Evolutionary conservation across 2,888 invertebrate genomes (phyloP).

Genomic region (Catocala nupta): DNA sequence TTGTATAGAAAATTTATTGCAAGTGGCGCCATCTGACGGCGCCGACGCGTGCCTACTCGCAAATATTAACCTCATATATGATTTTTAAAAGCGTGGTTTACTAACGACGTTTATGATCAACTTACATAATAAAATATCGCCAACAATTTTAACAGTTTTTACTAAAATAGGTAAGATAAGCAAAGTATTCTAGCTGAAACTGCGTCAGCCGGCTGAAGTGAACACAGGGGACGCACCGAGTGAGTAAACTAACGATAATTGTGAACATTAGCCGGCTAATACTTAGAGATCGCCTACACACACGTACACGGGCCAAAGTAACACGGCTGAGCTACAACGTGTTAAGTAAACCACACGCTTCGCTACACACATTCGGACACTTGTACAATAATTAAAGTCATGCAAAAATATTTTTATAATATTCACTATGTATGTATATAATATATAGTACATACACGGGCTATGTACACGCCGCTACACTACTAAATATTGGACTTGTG

Average conservation of each 20-base stretch:
- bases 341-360: constrained; percentile 53
- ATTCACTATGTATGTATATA: constrained; percentile 60
- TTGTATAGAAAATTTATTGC: constrained; percentile 71
- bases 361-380: constrained; percentile 50
- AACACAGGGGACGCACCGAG: too few relatives aligned
- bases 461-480: constrained; percentile 54
- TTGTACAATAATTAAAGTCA: constrained; percentile 58
- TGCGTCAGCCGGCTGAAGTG: too few relatives aligned
- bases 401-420: constrained; percentile 70
- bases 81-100: constrained; percentile 23
- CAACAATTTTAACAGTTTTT: background rate
- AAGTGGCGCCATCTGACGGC: constrained; percentile 42
- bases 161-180: background rate
- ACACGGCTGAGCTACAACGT: constrained; percentile 25
- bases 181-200: background rate
- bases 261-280: too few relatives aligned
- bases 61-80: constrained; percentile 28
- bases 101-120: constrained; percentile 23
- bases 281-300: background rate
- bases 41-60: constrained; percentile 51
- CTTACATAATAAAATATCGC: background rate
- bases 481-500: constrained; percentile 58
- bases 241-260: too few relatives aligned
- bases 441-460: constrained; percentile 53
- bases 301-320: background rate